These are phyloP conservation scores for Hexactinellida sp. DNA, from an alignment of 37 sponge, comb jelly and placozoan species.

Conservation along the genomic window DNA sequence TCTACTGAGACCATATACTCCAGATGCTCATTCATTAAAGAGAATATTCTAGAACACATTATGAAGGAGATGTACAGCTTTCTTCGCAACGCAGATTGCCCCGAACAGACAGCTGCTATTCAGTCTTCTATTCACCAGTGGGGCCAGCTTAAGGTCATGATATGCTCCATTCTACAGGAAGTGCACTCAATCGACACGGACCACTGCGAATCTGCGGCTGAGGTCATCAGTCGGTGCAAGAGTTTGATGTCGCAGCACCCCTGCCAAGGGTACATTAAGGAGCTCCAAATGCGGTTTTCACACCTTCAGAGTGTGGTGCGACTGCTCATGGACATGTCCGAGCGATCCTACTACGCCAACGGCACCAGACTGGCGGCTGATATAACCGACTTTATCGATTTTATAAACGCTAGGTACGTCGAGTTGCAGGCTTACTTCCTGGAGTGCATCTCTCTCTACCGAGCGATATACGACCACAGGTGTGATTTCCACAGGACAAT, in stretches of 20 bases:
- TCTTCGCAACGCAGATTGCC: not conserved
- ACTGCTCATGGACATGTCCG: not conserved
- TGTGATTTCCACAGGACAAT: not conserved
- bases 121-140: not conserved
- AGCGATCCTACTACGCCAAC: not conserved
- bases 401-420: not conserved
- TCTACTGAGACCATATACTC: not conserved
- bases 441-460: not conserved
- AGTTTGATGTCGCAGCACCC: not conserved
- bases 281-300: slow-evolving; percentile 11
- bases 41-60: not conserved
- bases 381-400: not conserved
- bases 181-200: not conserved
- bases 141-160: not conserved
- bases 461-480: not conserved
- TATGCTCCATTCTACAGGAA: not conserved
- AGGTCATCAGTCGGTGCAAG: not conserved
- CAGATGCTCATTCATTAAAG: not conserved
- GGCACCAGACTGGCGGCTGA: not conserved
- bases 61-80: not conserved
- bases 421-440: slow-evolving; percentile 1
- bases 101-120: not conserved
- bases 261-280: not conserved
- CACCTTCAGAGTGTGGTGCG: slow-evolving; percentile 16
- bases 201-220: not conserved